Base-by-base conservation (phyloP, 1,140 invertebrate genomes). In the Drosophila sp. region DNA sequence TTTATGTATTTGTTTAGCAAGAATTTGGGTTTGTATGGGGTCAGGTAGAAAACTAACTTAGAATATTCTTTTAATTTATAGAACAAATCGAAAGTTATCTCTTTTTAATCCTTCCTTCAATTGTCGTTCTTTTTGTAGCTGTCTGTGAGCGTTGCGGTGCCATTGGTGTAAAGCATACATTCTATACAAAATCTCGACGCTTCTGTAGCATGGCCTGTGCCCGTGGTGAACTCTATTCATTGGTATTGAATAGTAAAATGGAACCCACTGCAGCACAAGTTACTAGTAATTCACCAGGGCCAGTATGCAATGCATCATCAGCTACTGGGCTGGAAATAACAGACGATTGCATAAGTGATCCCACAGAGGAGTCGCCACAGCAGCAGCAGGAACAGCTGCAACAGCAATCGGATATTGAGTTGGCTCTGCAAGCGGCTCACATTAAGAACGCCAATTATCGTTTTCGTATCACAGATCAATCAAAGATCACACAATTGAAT, bases 81-180 rank as follows among this genome's bases (percentile, higher is more conserved):
- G 4, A 6, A 44, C 5, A 23, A 23, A 44, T 23, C 4, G 17
- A 50, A 3, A 27, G 25, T 23, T 2, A 44, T 23, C 2, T 29
- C 1, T 4, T 4, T 8, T 54, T 40, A 11, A n/a, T 7, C 23
- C 4, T 33, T 1, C 4, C 10, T 33, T 40, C 10, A 44, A 0
- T 1, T 23, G 3, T 32, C 54, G 2, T 62, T 61, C 29, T 33
- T 17, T 32, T 55, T 62, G 10, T 58, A 97, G 96, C 96, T 82
- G 96, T 97, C 35, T 98, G 97, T 94, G 96, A 97, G 92, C 96
- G 96, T 92, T 98, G 97, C 93, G 97, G 97, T 60, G 95, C 96
- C 33, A 96, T 97, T 77, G 97, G 97, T 70, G 96, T 97, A 4
- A 97, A 97, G 92, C 96, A 97, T 92, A 96, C 96, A 2, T 98